Base-by-base conservation (phyloP, 2,888 invertebrate genomes). In the Ptilodon capucinus region DNA sequence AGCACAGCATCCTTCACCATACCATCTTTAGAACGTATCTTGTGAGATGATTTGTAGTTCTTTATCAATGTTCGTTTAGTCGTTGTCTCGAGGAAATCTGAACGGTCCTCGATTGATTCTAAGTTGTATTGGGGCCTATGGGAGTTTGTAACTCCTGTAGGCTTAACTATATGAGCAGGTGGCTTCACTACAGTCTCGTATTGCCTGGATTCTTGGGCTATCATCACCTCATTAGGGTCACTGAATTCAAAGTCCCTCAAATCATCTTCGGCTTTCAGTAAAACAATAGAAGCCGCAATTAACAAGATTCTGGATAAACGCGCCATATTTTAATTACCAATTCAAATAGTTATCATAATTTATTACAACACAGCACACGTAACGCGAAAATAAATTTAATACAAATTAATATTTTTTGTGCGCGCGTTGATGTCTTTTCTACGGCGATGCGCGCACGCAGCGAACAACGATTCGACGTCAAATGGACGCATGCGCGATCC, bases 1-100 rank as follows among this genome's bases (percentile, higher is more conserved):
- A 92, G 59, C 44, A 94, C 84, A 1, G 92, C 92, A 25, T 89
- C 89, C 57, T 92, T 89, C 14, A 93, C 75, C 65, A 89, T 79
- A 1, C 82, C 82, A 42, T 93, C 92, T 30, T 91, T 92, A 43
- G 83, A 73, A 19, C 78, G 68, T 43, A 77, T 54, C 51, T 72
- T 80, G 42, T 74, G 66, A 13, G 78, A 69, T 0, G 81, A 77
- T 36, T 84, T 85, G 38, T 86, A 85, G 14, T 77, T 79, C 44
- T 80, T 80, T 1, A 78, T 59, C 4, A 81, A 52, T 16, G 73
- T 67, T 30, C 70, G 75, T 34, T 71, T 75, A 0, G 81, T 79
- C 0, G 83, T 76, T 7, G 79, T 35, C 59, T 71, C 59, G 11
- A 68, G 64, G 8, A 69, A 73, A 14, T 85, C 79, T 16, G 84